Percentiles rank a stretch among this genome's conserved stretches.
Conservation (phyloP, 1,140 invertebrate species). For the Pseudomyrmex pallidus region DNA sequence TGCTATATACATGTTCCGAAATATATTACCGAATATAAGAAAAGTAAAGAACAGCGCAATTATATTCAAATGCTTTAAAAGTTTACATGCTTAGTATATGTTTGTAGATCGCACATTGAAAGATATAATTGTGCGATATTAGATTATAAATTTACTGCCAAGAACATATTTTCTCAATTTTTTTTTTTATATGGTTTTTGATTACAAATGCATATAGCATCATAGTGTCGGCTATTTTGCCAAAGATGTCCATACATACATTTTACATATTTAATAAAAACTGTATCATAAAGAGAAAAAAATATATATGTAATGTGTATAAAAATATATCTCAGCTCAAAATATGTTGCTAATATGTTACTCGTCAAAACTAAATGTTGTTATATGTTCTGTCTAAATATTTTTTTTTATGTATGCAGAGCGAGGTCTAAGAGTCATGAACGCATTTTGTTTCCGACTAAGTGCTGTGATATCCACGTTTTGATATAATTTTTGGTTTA, state of each 20-base stretch:
- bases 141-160: conserved; percentile 45
- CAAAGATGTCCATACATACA: conserved; percentile 7
- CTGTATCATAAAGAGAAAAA: conserved; percentile 21
- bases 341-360: conserved; percentile 32
- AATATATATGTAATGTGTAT: conserved; percentile 57
- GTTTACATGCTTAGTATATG: conserved; percentile 11
- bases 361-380: too few species aligned
- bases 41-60: background rate
- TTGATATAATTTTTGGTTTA: too few species aligned
- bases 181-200: conserved; percentile 64
- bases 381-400: too few species aligned
- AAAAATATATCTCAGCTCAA: conserved; percentile 56
- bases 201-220: background rate
- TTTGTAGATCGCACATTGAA: conserved; percentile 58
- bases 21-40: too few species aligned
- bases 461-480: too few species aligned
- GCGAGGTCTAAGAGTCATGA: too few species aligned
- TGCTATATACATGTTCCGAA: too few species aligned
- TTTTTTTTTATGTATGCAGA: too few species aligned
- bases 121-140: conserved; percentile 2
- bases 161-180: conserved; percentile 28
- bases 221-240: conserved; percentile 36
- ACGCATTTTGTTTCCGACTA: too few species aligned
- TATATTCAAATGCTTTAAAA: conserved; percentile 10
- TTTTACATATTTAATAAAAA: conserved; percentile 52